A percentile compares a stretch with the other conserved stretches of the same genome.
These are phyloP conservation scores for Daboia siamensis DNA, from an alignment of 2,113 vertebrate genomes.

Conservation along the genomic window DNA sequence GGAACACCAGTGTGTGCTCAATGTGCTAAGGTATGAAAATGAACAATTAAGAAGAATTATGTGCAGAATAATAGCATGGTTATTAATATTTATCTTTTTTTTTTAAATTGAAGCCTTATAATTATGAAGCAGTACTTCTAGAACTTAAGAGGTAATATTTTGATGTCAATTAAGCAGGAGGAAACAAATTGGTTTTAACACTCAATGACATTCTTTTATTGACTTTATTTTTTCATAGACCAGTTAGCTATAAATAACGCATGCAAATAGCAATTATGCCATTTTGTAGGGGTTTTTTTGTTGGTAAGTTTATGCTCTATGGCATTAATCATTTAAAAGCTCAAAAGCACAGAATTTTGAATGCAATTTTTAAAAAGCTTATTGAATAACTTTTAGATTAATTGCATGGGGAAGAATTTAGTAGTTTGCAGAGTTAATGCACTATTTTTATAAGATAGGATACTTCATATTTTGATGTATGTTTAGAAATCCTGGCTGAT, in stretches of 20 bases:
- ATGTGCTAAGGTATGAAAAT: not conserved
- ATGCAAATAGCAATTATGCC: slow-evolving; percentile 46
- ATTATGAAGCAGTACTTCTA: slow-evolving; percentile 22
- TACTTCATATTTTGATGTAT: not conserved
- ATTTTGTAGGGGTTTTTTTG: slow-evolving; percentile 38
- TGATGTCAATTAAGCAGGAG: slow-evolving; percentile 47
- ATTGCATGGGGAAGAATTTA: not conserved
- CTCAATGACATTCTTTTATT: slow-evolving; percentile 49
- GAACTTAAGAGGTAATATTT: slow-evolving; percentile 35
- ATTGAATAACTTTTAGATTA: slow-evolving; percentile 16
- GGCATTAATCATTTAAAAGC: slow-evolving; percentile 29
- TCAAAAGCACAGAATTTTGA: slow-evolving; percentile 38
- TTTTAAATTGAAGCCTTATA: slow-evolving; percentile 18
- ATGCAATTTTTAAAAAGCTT: slow-evolving; percentile 11
- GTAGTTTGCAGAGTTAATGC: not conserved
- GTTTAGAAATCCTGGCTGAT: not conserved
- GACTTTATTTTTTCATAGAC: slow-evolving; percentile 49
- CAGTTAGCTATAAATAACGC: slow-evolving; percentile 59
- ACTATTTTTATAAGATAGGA: not conserved
- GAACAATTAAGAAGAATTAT: not conserved
- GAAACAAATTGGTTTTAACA: slow-evolving; percentile 56
- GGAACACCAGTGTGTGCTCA: not conserved
- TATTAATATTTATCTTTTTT: not conserved
- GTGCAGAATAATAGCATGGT: not conserved
- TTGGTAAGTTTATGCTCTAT: slow-evolving; percentile 29